Evolutionary conservation across 2,797 vertebrate species (phyloP).

Genomic region (Acrossocheilus fasciatus): DNA sequence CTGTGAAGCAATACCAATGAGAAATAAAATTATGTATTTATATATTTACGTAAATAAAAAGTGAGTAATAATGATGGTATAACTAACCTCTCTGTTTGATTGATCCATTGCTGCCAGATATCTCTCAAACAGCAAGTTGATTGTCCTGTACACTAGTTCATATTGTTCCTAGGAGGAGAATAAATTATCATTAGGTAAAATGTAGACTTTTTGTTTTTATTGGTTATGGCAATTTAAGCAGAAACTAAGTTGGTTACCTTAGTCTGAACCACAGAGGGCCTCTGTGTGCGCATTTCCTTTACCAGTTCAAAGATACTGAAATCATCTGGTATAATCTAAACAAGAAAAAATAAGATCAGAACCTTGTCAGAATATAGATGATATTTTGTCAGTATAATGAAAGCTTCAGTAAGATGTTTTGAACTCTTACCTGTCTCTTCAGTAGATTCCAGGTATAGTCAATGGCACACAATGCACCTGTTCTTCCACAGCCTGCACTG

Average conservation of each 20-base stretch:
- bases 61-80: slow-evolving; percentile 40
- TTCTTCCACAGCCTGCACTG: slow-evolving; percentile 96
- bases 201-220: not conserved
- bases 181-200: not conserved
- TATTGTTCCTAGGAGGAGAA: slow-evolving; percentile 88
- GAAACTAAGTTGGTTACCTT: slow-evolving; percentile 78
- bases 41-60: not conserved
- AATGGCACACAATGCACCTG: slow-evolving; percentile 91
- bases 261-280: slow-evolving; percentile 94
- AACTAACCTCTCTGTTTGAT: slow-evolving; percentile 68
- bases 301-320: slow-evolving; percentile 90
- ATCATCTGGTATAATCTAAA: slow-evolving; percentile 87
- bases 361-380: not conserved
- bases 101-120: slow-evolving; percentile 78
- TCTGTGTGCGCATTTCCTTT: slow-evolving; percentile 92
- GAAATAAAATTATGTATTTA: not conserved
- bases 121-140: slow-evolving; percentile 86
- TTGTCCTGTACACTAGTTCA: slow-evolving; percentile 87
- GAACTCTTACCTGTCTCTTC: slow-evolving; percentile 84
- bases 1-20: not conserved
- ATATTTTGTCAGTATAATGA: not conserved
- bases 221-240: not conserved
- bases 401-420: slow-evolving; percentile 17
- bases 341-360: slow-evolving; percentile 44
- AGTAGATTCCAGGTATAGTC: slow-evolving; percentile 95